Conservation (phyloP, 2,797 vertebrate species). For the Zalophus californianus region DNA sequence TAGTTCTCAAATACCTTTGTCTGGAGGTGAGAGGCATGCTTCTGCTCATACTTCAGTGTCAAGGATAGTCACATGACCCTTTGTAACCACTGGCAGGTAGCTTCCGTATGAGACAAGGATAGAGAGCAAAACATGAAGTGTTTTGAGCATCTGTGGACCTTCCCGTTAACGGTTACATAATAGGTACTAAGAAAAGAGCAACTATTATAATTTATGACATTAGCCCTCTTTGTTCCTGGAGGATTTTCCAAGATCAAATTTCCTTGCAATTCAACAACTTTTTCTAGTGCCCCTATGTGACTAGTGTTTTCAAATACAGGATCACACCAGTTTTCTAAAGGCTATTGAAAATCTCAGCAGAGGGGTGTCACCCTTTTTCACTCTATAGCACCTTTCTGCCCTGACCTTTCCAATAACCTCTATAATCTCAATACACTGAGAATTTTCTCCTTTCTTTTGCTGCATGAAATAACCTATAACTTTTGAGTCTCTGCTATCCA, state of each 20-base stretch:
- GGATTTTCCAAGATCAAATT: neutral
- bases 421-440: neutral
- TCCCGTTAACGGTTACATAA: neutral
- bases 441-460: neutral
- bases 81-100: neutral
- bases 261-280: neutral
- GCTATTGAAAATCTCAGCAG: neutral
- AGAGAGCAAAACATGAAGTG: neutral
- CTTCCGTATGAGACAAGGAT: neutral
- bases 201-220: neutral
- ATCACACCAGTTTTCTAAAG: neutral
- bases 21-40: neutral
- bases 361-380: neutral
- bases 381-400: neutral
- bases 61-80: neutral
- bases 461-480: neutral
- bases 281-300: neutral
- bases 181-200: neutral
- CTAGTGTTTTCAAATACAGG: constrained; percentile 16
- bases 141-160: neutral
- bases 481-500: neutral
- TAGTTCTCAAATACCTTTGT: neutral
- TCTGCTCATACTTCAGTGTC: neutral
- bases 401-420: neutral
- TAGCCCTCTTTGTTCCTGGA: neutral